Conservation (phyloP, 2,888 invertebrate species). For the Oscheius onirici region DNA sequence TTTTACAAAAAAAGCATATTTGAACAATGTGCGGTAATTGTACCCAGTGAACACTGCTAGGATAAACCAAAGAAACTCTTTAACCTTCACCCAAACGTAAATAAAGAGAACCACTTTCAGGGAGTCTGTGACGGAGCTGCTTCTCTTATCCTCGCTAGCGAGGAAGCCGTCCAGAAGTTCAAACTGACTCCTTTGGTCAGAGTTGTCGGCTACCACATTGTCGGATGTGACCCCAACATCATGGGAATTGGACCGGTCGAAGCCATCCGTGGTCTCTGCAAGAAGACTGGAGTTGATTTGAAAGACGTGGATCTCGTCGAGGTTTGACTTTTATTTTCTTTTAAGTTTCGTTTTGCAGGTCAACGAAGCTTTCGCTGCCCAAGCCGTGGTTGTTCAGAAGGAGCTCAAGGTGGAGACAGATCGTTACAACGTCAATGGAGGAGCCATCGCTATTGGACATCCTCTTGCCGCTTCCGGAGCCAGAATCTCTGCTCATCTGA, state of each 20-base stretch:
- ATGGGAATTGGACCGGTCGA: conserved; percentile 90
- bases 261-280: conserved; percentile 86
- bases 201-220: conserved; percentile 73
- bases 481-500: conserved; percentile 59
- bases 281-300: conserved; percentile 81
- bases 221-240: conserved; percentile 90
- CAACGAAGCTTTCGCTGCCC: conserved; percentile 96
- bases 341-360: conserved; percentile 72
- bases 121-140: conserved; percentile 96
- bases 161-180: conserved; percentile 84
- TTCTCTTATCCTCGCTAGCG: conserved; percentile 87
- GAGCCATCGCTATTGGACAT: conserved; percentile 66
- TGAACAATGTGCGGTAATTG: not conserved
- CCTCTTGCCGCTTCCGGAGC: conserved; percentile 63
- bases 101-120: conserved; percentile 33
- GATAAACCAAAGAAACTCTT: too few relatives aligned
- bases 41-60: not conserved
- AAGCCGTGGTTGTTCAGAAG: conserved; percentile 89
- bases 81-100: too few relatives aligned
- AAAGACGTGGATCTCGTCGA: conserved; percentile 86
- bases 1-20: not conserved
- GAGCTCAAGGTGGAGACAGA: conserved; percentile 85
- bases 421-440: conserved; percentile 82
- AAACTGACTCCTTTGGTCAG: conserved; percentile 82
- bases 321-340: conserved; percentile 32